Base-by-base conservation (phyloP, 2,113 vertebrate genomes). In the Morone chrysops region DNA sequence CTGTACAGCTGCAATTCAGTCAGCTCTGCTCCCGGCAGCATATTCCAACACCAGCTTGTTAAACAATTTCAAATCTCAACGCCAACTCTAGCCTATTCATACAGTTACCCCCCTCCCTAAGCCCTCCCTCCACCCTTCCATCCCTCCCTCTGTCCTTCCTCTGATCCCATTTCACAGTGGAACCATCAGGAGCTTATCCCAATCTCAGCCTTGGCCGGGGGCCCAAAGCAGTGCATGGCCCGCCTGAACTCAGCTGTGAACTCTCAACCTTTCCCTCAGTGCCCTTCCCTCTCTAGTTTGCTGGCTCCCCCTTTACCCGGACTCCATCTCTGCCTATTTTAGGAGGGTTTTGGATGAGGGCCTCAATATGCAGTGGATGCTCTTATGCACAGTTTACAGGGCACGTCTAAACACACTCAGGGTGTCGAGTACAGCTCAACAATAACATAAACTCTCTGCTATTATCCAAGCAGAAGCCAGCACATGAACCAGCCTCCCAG, bases 161-260 rank as follows among this genome's bases (percentile, higher is more conserved):
- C 89, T 90, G 91, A 93, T 93, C 92, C 87, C 84, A 83, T 94
- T 94, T 93, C 90, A 91, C 85, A 92, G 86, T 89, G 77, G 80
- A 91, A 89, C 90, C 90, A 84, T 88, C 88, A 91, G 89, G 77
- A 88, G 89, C 86, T 93, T 93, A 92, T 92, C 87, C 82, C 87
- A 87, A 90, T 93, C 92, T 90, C 85, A 79, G 81, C 78, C 45
- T 89, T 92, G 91, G 92, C 88, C 47, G 5, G 62, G 54, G 73
- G 89, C 84, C 90, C 77, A 88, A 77, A 78, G 73, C 79, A 74
- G 84, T 84, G 79, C 80, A 86, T 62, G 83, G 86, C 67, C 86
- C 17, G 47, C 66, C 76, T 91, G 87, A 93, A 92, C 89, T 91
- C 83, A 85, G 75, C 84, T 88, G 88, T 90, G 91, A 92, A 93